Base-by-base conservation (phyloP, 2,113 vertebrate species). In the Macroglossus sobrinus region DNA sequence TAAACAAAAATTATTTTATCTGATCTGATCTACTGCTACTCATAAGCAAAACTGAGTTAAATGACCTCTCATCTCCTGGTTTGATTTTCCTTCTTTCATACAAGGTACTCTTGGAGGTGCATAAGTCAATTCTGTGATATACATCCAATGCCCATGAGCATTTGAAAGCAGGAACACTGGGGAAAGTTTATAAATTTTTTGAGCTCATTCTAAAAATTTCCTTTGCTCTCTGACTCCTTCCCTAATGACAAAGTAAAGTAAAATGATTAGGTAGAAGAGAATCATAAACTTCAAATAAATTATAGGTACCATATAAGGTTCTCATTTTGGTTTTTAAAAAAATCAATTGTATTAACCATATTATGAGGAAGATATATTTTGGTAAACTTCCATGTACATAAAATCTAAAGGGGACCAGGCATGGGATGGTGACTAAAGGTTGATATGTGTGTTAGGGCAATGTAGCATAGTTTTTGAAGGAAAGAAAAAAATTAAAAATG, bases 21-120 rank as follows among this genome's bases (percentile, higher is more conserved):
- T 89, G 35, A 74, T 80, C 30, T 92, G 19, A 89, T 84, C 19
- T 89, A 14, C 30, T 79, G 43, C 35, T 69, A 53, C 43, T 71
- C 33, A 38, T 55, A 84, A 71, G 53, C 28, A 95, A 84, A 78
- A 89, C 10, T 72, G 38, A 89, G 71, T 84, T 93, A 89, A 89
- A 89, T 64, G 35, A 79, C 43, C 53, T 33, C 45, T 16, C 43
- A 59, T 50, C 21, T 26, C 5, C 57, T 47, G 19, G 63, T 53
- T 43, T 71, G 28, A 71, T 18, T 53, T 71, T 71, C 55, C 64
- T 38, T 64, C 89, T 85, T 43, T 74, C 19, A 64, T 53, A 84
- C 9, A 75, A 64, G 68, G 45, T 14, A 33, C 28, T 55, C n/a
- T 40, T 26, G 35, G 14, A 92, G 33, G 16, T 61, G 18, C 33